Conservation (phyloP, 1,140 invertebrate species). For the Lepidurus arcticus region DNA sequence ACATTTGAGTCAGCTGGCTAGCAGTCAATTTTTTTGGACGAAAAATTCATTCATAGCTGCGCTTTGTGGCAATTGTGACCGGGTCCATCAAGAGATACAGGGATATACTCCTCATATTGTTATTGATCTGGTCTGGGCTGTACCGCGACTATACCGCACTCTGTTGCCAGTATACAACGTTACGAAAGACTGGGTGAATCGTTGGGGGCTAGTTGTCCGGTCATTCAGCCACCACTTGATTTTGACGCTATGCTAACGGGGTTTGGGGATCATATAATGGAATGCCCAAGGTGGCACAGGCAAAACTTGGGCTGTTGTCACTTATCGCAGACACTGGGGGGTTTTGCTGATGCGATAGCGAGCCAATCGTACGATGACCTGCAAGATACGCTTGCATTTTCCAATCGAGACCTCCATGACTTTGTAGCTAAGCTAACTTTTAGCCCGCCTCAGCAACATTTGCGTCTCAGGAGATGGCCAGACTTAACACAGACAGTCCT, state of each 20-base stretch:
- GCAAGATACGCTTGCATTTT: background rate
- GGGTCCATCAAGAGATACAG: background rate
- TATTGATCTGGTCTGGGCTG: constrained; percentile 9
- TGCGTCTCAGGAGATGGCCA: background rate
- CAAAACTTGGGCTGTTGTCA: too few species aligned
- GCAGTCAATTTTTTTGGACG: background rate
- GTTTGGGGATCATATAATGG: too few species aligned
- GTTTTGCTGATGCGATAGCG: background rate
- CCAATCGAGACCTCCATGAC: background rate
- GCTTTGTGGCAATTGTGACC: background rate
- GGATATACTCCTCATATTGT: background rate
- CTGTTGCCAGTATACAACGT: background rate
- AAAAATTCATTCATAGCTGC: background rate
- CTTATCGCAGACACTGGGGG: background rate
- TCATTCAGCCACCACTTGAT: background rate
- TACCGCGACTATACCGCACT: background rate
- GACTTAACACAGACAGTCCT: background rate
- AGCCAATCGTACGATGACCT: constrained; percentile 18
- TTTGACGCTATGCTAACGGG: background rate
- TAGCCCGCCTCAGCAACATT: background rate
- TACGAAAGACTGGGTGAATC: background rate
- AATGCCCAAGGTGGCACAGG: too few species aligned
- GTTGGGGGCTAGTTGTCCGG: background rate
- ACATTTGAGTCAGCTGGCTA: background rate
- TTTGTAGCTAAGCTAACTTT: background rate